Evolutionary conservation across 1,140 invertebrate genomes (phyloP), one percentile per base, ranked within the genome.

Genomic region (Brevipalpus yothersi): DNA sequence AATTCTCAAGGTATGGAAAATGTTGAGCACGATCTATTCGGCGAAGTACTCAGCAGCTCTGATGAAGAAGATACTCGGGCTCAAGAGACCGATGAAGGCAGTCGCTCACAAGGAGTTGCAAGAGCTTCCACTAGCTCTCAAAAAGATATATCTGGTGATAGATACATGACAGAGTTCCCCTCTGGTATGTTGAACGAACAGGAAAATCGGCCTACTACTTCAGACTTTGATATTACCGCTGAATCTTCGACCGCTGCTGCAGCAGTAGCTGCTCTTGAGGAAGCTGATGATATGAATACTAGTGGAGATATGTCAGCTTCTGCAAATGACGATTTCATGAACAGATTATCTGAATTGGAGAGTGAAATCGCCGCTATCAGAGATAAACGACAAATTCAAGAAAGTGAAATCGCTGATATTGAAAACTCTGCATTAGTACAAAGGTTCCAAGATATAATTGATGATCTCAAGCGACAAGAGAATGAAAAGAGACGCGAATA

Each of bases 1-100:
- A 66, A 67, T 54, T 63, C 65, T 23, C 64, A 65, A 54, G 63
- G 62, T 60, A 54, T 65, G 17, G 65, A 67, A 60, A 63, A 67
- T 56, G 66, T 78, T 60, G 82, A 83, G 66, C 80, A 84, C 65
- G 84, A 90, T 65, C 85, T 90, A 68, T 92, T 91, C 74, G 87
- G 88, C 51, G 85, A 83, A 66, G 79, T 80, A 47, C 78, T 89
- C 0, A 88, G 84, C 68, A 84, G 86, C 66, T 86, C 83, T 51
- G 79, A 80, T 64, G 70, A 67, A 7, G 69, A 69, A 41, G 63
- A 63, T 56, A 59, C 45, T 7, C 53, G 62, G 53, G 47, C 53
- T 5, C 60, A 60, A 39, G 59, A 62, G 21, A 62, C 61, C 1
- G 60, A 64, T 60, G 63, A 63, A 10, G 55, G 40, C 9, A 64